Evolutionary conservation across 2,113 vertebrate genomes (phyloP).

Genomic region (Apistogramma diplotaenia): DNA sequence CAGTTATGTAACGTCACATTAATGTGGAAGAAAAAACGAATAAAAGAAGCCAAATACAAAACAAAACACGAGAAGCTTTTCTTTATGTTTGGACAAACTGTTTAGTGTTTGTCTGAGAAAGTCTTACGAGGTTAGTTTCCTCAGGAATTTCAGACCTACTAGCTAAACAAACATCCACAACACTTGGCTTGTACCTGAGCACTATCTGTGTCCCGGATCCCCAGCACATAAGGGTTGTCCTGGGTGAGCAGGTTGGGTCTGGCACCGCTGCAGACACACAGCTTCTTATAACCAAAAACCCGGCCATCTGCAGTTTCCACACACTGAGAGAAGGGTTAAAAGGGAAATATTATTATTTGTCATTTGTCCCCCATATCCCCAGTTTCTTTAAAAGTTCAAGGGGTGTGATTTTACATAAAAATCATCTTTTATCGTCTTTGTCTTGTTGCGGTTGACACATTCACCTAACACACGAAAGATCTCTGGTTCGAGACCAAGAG

Average conservation of each 20-base stretch:
- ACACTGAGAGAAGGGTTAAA: conserved; percentile 67
- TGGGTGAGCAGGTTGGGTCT: conserved; percentile 85
- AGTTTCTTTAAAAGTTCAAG: not conserved
- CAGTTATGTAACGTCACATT: rapidly evolving
- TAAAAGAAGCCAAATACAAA: not conserved
- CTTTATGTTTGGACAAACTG: not conserved
- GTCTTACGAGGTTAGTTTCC: not conserved
- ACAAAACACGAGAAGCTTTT: not conserved
- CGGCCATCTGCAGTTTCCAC: conserved; percentile 83
- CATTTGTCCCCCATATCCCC: not conserved
- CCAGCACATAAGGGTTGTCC: conserved; percentile 85
- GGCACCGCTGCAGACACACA: conserved; percentile 91
- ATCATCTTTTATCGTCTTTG: not conserved
- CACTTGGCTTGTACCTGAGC: conserved; percentile 79
- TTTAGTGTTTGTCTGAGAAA: not conserved
- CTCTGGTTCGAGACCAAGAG: not conserved
- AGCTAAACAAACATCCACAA: not conserved
- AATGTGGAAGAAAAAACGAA: not conserved
- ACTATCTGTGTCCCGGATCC: conserved; percentile 96
- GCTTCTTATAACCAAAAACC: conserved; percentile 81
- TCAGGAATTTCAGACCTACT: not conserved
- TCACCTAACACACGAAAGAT: not conserved
- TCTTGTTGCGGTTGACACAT: not conserved
- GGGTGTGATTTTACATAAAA: not conserved
- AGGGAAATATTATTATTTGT: rapidly evolving